Base-by-base conservation (phyloP, 2,888 invertebrate species). In the Nymphalis polychloros region DNA sequence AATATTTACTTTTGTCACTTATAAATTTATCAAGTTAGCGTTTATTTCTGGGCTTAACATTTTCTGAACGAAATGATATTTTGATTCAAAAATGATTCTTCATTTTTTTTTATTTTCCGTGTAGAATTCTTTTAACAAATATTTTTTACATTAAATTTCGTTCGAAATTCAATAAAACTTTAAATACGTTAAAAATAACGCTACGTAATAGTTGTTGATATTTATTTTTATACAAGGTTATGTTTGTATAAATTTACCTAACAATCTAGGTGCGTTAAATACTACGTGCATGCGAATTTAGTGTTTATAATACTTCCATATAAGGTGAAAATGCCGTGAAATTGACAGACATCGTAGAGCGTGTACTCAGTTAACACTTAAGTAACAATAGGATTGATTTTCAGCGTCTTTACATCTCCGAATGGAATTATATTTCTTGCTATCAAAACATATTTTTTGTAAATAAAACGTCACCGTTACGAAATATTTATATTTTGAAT, bases 201-300 rank as follows among this genome's bases (percentile, higher is more conserved):
- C 47, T 63, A 67, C 70, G 72, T 73, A 75, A 74, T 63, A 52
- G 49, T 66, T 46, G 50, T 70, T 71, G 64, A 55, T 70, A 70
- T 68, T 70, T 78, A 80, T 81, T 78, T 77, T 75, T 70, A 75
- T 79, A 80, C 83, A 86, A 86, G 84, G 86, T 79, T 78, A 77
- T 46, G 52, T 64, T 35, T 50, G 47, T 50, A 35, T 66, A 65
- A 59, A 72, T 70, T 66, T 68, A 69, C 67, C 46, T 57, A 64
- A 47, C 55, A 59, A 46, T 50, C 46, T 49, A 57, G 19, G 52
- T 59, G 63, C 20, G 35, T 19, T 41, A 20, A 46, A 41, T 50
- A n/a, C 69, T 0, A 55, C 2, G 17, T 17, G 49, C 67, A 70
- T 46, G 66, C 68, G n/a, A 72, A 59, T 73, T 50, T 75, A 67